phyloP scores from a whole-genome alignment of 2,888 invertebrate genomes.

The Apoderus coryli region DNA sequence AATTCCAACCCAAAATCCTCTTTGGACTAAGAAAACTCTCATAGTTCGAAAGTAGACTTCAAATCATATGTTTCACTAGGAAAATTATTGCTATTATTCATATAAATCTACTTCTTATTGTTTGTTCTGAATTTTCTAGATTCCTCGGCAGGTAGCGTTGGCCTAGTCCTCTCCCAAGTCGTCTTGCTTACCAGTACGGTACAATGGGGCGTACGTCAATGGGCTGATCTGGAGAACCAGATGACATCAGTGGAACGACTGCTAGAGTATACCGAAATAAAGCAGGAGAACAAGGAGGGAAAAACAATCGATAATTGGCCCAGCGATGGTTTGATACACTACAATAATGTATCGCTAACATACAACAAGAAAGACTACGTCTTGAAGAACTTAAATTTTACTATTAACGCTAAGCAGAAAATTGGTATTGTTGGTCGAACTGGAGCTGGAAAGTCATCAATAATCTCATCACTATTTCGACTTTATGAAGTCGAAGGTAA shows the following conservation, averaged over 20 bases:
- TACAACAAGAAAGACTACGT: conserved; percentile 51
- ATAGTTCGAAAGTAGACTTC: no score
- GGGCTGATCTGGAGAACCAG: conserved; percentile 63
- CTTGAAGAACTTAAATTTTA: conserved; percentile 53
- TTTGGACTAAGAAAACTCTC: no score
- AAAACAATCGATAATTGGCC: conserved; percentile 56
- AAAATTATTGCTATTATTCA: no score
- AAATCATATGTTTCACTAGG: no score
- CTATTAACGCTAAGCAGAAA: conserved; percentile 52
- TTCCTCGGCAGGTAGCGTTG: conserved; percentile 36
- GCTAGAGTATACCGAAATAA: conserved; percentile 27
- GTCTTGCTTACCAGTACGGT: conserved; percentile 45
- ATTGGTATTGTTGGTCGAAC: conserved; percentile 71
- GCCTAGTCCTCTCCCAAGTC: conserved; percentile 35
- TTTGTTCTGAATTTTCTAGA: no score
- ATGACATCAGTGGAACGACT: conserved; percentile 85
- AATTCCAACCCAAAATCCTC: no score
- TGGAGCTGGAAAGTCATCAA: conserved; percentile 71
- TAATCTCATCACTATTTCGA: conserved; percentile 62
- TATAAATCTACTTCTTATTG: no score
- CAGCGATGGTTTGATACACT: conserved; percentile 44
- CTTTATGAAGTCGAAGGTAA: conserved; percentile 63
- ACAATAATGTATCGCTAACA: conserved; percentile 47
- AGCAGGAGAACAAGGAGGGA: conserved; percentile 14
- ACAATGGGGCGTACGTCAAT: conserved; percentile 56